Conservation (phyloP, 2,888 invertebrate species). For the Cephus runcator region DNA sequence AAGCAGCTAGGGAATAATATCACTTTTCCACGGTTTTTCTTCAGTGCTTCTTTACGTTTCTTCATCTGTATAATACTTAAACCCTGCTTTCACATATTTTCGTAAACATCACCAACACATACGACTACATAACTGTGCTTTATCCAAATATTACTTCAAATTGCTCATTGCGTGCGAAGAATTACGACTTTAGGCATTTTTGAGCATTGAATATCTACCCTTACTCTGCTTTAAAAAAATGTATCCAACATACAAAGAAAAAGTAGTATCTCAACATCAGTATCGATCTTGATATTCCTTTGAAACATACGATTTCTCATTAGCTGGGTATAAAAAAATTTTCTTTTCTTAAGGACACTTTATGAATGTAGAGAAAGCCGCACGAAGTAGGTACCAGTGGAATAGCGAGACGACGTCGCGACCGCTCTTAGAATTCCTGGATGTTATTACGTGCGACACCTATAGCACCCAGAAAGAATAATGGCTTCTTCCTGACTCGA, state of each 20-base stretch:
- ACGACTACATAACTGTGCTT: too few species aligned
- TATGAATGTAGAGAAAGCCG: background rate
- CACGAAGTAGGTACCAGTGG: background rate
- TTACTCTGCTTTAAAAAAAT: too few species aligned
- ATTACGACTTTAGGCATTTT: too few species aligned
- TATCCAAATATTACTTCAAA: too few species aligned
- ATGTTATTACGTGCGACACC: constrained; percentile 52
- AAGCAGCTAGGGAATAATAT: background rate
- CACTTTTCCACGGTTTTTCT: background rate
- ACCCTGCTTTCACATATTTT: background rate
- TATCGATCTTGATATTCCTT: too few species aligned
- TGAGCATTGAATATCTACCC: too few species aligned
- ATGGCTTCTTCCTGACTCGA: constrained; percentile 46
- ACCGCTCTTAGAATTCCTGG: constrained; percentile 22
- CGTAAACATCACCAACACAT: background rate
- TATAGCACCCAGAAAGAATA: constrained; percentile 53
- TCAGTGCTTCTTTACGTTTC: background rate
- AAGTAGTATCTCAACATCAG: too few species aligned
- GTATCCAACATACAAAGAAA: too few species aligned
- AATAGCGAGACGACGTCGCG: constrained; percentile 1
- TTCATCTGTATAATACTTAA: background rate
- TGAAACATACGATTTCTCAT: too few species aligned
- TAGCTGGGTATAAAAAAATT: background rate
- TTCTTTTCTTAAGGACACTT: background rate
- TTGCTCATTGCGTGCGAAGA: too few species aligned